These are phyloP conservation scores for Panthera uncia DNA, from an alignment of 2,113 vertebrate species.

Conservation along the genomic window DNA sequence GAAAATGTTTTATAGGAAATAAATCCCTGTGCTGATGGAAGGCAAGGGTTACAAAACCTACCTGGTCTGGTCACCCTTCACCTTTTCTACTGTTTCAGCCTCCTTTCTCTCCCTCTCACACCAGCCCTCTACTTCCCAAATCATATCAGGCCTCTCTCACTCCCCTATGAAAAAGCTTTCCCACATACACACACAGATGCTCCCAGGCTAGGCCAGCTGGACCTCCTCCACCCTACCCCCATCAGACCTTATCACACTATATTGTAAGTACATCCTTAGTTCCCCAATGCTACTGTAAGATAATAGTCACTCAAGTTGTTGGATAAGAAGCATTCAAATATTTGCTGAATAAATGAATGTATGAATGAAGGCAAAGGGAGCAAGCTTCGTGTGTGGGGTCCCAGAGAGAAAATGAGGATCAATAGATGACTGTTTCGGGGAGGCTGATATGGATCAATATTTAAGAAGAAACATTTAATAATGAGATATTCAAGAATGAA, in stretches of 20 bases:
- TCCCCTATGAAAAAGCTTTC: background rate
- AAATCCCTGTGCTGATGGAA: background rate
- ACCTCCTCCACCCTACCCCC: accelerated
- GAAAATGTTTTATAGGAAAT: background rate
- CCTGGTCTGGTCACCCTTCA: background rate
- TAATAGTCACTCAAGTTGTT: background rate
- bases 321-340: background rate
- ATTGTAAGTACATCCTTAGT: background rate
- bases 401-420: background rate
- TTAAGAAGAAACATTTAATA: background rate
- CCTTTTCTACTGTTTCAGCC: background rate
- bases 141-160: background rate
- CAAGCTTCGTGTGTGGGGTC: background rate
- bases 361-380: background rate
- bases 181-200: background rate
- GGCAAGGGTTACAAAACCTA: accelerated
- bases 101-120: background rate
- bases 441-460: background rate
- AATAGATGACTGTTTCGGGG: background rate
- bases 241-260: background rate
- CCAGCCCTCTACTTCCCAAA: background rate
- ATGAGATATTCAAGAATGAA: background rate
- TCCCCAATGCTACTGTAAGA: background rate
- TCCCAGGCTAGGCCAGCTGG: background rate
- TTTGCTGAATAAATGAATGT: background rate